Evolutionary conservation across 2,888 invertebrate species (phyloP).

Genomic region (Leptothorax acervorum): DNA sequence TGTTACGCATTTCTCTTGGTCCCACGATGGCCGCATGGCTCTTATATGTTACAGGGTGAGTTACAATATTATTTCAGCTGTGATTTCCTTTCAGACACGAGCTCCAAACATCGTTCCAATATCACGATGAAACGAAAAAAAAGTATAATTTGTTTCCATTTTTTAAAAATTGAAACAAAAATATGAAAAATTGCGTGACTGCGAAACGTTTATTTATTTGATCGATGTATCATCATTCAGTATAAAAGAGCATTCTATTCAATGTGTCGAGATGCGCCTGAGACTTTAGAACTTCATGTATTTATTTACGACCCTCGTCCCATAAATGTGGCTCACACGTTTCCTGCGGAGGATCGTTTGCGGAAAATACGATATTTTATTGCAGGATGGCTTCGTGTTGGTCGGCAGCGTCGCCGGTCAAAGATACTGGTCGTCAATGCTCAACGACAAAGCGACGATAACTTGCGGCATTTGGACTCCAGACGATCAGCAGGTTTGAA

Average conservation of each 20-base stretch:
- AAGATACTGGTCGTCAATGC: conserved; percentile 99
- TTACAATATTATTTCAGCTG: background rate
- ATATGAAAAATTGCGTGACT: background rate
- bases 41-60: conserved; percentile 97
- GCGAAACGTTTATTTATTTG: background rate
- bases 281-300: conserved; percentile 25
- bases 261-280: background rate
- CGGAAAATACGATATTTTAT: conserved; percentile 54
- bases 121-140: background rate
- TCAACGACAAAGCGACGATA: conserved; percentile 96
- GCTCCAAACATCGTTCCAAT: background rate
- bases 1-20: conserved; percentile 99
- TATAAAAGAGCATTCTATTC: background rate
- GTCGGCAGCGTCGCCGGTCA: conserved; percentile 99
- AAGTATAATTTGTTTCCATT: background rate
- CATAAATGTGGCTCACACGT: conserved; percentile 4
- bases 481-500: conserved; percentile 94
- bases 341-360: background rate
- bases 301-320: conserved; percentile 40
- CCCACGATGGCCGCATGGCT: conserved; percentile 99
- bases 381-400: conserved; percentile 97
- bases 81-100: conserved; percentile 13
- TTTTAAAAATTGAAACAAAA: background rate
- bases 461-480: conserved; percentile 99
- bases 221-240: background rate